Percentiles rank a stretch among this genome's conserved stretches.
phyloP scores from a whole-genome alignment of 2,113 vertebrate genomes.

The Sciurus niger region DNA sequence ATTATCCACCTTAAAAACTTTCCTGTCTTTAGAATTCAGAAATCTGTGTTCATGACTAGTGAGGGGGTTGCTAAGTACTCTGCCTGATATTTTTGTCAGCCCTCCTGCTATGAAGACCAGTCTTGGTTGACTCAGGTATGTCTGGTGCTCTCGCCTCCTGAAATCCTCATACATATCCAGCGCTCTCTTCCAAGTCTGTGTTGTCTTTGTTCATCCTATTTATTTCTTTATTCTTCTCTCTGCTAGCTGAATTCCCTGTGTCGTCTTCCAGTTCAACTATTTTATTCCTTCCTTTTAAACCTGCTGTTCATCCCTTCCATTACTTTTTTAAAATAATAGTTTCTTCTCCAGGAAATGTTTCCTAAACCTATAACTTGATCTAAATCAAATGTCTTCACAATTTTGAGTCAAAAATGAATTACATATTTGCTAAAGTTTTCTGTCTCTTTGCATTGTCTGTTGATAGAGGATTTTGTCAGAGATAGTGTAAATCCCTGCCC shows the following conservation, averaged over 20 bases:
- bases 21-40: slow-evolving; percentile 9
- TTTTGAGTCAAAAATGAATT: background rate
- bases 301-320: background rate
- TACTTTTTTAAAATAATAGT: background rate
- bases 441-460: background rate
- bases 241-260: background rate
- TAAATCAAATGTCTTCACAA: background rate
- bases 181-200: background rate
- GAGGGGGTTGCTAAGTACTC: background rate
- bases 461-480: background rate
- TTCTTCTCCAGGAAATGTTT: background rate
- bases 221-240: background rate
- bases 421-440: background rate
- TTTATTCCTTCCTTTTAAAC: slow-evolving; percentile 22
- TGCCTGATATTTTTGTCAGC: background rate
- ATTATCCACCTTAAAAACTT: background rate
- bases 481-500: background rate
- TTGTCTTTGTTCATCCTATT: background rate
- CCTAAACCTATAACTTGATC: background rate
- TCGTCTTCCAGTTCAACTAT: background rate
- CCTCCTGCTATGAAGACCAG: background rate
- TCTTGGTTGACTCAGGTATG: background rate
- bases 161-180: background rate
- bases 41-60: background rate
- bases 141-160: background rate